phyloP scores from a whole-genome alignment of 2,113 vertebrate species.

The Zosterops hypoxanthus region DNA sequence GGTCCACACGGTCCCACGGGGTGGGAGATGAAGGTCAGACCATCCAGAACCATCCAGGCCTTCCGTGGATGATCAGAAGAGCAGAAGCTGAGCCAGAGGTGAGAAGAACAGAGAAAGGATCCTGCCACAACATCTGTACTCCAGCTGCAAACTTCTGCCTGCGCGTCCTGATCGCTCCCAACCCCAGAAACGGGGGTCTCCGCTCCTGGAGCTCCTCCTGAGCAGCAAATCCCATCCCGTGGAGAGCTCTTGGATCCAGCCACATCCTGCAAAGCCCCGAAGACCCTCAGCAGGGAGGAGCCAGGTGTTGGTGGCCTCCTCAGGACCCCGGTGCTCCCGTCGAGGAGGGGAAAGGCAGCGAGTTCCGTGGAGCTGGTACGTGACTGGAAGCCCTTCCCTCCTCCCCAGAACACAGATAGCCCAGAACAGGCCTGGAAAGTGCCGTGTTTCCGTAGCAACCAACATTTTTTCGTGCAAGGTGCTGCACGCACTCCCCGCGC shows the following conservation, averaged over 20 bases:
- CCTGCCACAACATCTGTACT: neutral
- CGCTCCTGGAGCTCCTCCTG: neutral
- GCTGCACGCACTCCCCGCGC: constrained; percentile 23
- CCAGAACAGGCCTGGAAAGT: constrained; percentile 46
- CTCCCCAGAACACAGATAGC: constrained; percentile 50
- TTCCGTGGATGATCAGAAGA: neutral
- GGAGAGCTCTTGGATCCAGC: neutral
- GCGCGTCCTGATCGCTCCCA: rapidly evolving
- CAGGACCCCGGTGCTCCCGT: neutral
- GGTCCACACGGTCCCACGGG: rapidly evolving
- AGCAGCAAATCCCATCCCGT: neutral
- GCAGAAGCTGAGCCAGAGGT: neutral
- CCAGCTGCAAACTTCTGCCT: neutral
- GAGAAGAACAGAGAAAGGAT: neutral
- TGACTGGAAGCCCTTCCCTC: constrained; percentile 56
- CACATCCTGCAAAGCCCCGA: neutral
- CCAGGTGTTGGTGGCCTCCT: neutral
- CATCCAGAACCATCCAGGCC: neutral
- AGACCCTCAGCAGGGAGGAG: neutral
- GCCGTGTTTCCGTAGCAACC: constrained; percentile 63
- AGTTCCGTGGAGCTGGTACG: constrained; percentile 13
- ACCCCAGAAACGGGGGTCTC: rapidly evolving
- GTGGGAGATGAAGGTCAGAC: rapidly evolving
- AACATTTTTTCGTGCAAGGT: constrained; percentile 51
- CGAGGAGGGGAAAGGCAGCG: neutral